Conservation (phyloP, 2,888 invertebrate species). For the Uropetala carovei region DNA sequence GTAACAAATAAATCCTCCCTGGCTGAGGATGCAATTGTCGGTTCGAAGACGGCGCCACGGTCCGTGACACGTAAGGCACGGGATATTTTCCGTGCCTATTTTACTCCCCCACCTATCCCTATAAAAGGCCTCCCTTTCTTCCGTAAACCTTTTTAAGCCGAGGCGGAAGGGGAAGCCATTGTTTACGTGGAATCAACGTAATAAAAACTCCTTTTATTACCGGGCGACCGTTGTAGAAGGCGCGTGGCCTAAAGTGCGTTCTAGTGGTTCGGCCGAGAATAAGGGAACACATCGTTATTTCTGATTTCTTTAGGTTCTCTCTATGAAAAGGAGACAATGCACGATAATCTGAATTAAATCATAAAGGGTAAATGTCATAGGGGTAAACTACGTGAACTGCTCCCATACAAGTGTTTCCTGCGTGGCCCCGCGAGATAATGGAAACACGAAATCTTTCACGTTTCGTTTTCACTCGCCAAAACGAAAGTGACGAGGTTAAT, state of each 20-base stretch:
- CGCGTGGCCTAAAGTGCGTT: slow-evolving; percentile 11
- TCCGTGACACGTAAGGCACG: neutral
- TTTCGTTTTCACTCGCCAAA: too few relatives aligned
- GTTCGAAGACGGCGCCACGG: neutral
- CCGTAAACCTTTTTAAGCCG: slow-evolving; percentile 5
- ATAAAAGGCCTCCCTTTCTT: slow-evolving; percentile 17
- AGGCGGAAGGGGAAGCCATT: slow-evolving; percentile 43
- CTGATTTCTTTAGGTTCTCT: too few relatives aligned
- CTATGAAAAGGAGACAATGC: too few relatives aligned
- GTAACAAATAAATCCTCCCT: neutral
- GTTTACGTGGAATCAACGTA: slow-evolving; percentile 27
- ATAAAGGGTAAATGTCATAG: too few relatives aligned
- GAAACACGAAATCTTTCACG: too few relatives aligned
- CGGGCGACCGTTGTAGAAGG: neutral
- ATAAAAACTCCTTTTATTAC: neutral
- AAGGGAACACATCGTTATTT: neutral
- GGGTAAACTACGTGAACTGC: too few relatives aligned
- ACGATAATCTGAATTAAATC: too few relatives aligned
- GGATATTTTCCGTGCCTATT: neutral
- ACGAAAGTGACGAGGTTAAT: too few relatives aligned
- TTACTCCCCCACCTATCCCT: neutral
- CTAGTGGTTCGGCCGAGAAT: neutral
- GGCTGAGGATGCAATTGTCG: neutral
- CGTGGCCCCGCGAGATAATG: too few relatives aligned
- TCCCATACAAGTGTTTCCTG: too few relatives aligned